Base-by-base conservation (phyloP, 2,797 vertebrate genomes). In the Phoebastria nigripes region DNA sequence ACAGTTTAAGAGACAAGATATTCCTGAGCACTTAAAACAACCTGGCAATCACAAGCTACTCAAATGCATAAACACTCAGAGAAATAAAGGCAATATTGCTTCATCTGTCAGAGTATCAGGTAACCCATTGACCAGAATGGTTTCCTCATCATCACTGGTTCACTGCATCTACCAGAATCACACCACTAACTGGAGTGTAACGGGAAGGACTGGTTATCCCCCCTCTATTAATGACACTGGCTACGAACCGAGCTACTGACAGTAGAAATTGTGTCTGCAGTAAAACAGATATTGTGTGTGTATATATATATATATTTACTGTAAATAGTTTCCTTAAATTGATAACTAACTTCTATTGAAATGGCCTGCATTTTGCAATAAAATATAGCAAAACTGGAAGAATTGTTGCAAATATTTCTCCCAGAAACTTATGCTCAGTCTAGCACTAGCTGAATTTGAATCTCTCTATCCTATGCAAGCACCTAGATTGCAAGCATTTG, bases 201-300 rank as follows among this genome's bases (percentile, higher is more conserved):
- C 25, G 67, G 41, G 65, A 70, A 80, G 25, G 26, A 37, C 6
- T 70, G 19, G 24, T 51, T 5, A 21, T n/a, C 8, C 26, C n/a
- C 19, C 29, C 7, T 8, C 41, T 4, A 0, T 20, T 39, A 19
- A 29, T 11, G 11, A 9, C 54, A 14, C 17, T 5, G 12, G 35
- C 5, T 15, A 46, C 49, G 31, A 76, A 2, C 15, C 9, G 2
- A 89, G 8, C 16, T 62, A 17, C 4, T 51, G 6, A 8, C 47
- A 67, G n/a, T 3, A 66, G 25, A 3, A 31, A 15, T 5, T 26
- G 7, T 35, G 3, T 13, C 35, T 49, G 5, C 11, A 4, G 19
- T 14, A n/a, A 59, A 59, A n/a, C 3, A 26, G 13, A 3, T 29
- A 35, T 62, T 12, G 26, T 22, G 14, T 9, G 26, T 22, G 14